These are phyloP conservation scores for Chymomyza fuscimana DNA, from an alignment of 2,888 invertebrate genomes.

Conservation along the genomic window DNA sequence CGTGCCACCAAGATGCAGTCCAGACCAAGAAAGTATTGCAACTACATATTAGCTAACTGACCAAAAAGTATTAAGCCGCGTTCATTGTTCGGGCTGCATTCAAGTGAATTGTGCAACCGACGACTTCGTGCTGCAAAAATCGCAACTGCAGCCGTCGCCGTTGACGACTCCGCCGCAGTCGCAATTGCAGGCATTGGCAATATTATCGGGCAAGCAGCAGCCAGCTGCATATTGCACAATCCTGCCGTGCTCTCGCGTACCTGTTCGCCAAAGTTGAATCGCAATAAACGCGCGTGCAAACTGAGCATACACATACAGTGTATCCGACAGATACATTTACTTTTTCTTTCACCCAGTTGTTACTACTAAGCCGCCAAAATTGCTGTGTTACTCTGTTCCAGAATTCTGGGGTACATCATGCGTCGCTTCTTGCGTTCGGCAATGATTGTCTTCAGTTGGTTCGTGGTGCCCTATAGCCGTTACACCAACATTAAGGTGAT, in stretches of 20 bases:
- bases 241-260: conserved; percentile 59
- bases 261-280: conserved; percentile 46
- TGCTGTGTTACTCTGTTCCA: conserved; percentile 80
- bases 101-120: not conserved
- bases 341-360: conserved; percentile 45
- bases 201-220: conserved; percentile 21
- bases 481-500: conserved; percentile 81
- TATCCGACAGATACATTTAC: not conserved
- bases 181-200: conserved; percentile 22
- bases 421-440: conserved; percentile 83
- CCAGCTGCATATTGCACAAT: conserved; percentile 72
- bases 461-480: conserved; percentile 81
- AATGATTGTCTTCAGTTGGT: conserved; percentile 82
- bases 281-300: not conserved
- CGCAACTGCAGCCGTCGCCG: conserved; percentile 1
- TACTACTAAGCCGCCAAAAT: conserved; percentile 77
- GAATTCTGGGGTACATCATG: conserved; percentile 83
- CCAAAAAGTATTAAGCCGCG: conserved; percentile 50
- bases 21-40: conserved; percentile 47
- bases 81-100: conserved; percentile 5
- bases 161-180: conserved; percentile 17
- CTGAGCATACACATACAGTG: not conserved
- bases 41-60: conserved; percentile 63
- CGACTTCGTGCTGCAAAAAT: not conserved
- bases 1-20: conserved; percentile 38